A percentile compares a stretch with the other conserved stretches of the same genome.
Conservation (phyloP, 1,140 invertebrate genomes). For the Agraylea sexmaculata region DNA sequence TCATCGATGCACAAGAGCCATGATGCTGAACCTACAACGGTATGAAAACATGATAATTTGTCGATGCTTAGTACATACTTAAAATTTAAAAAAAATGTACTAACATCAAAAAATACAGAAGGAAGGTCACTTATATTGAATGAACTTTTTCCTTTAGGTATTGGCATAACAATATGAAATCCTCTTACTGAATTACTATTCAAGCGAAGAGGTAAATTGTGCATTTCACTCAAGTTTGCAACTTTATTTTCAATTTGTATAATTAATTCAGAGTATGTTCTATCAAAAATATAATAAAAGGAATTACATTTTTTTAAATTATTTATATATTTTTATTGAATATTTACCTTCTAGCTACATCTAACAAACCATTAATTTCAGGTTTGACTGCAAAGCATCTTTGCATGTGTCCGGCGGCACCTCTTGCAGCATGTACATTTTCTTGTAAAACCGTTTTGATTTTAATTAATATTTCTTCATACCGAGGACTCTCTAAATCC, state of each 20-base stretch:
- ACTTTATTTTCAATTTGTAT: conserved; percentile 62
- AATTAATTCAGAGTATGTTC: conserved; percentile 64
- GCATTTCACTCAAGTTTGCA: conserved; percentile 47
- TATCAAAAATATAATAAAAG: no score
- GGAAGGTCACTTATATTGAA: conserved; percentile 49
- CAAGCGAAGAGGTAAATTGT: conserved; percentile 52
- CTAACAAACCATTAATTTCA: conserved; percentile 59
- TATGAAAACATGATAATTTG: background rate
- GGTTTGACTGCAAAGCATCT: conserved; percentile 75
- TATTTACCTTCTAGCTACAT: conserved; percentile 61
- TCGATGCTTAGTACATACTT: background rate
- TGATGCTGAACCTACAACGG: conserved; percentile 48
- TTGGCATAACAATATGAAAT: conserved; percentile 59
- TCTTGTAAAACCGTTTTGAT: conserved; percentile 60
- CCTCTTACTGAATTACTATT: conserved; percentile 56
- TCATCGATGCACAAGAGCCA: conserved; percentile 56
- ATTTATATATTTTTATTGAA: no score
- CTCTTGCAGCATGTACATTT: conserved; percentile 50
- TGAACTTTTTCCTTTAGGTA: conserved; percentile 30
- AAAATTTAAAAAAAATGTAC: background rate
- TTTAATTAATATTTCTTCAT: conserved; percentile 45
- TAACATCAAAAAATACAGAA: conserved; percentile 53
- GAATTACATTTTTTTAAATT: no score
- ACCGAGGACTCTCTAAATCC: conserved; percentile 35
- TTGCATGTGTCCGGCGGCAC: conserved; percentile 61